Percentiles rank a stretch among this genome's conserved stretches.
These are phyloP conservation scores for Mamestra brassicae DNA, from an alignment of 2,888 invertebrate species.

Conservation along the genomic window DNA sequence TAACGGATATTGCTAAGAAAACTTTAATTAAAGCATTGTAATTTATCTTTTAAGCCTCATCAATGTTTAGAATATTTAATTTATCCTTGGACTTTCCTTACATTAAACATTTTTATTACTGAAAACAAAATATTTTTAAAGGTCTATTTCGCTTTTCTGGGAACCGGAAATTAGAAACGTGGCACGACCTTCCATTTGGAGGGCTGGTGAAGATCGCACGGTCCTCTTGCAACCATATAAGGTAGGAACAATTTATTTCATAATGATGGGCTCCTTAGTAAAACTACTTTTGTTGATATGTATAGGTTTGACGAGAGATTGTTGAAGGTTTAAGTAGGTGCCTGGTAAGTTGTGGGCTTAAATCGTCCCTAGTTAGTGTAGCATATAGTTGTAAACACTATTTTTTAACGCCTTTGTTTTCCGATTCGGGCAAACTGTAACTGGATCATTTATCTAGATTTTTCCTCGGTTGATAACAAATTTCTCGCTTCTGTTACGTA, in stretches of 20 bases:
- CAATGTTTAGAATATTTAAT: constrained; percentile 13
- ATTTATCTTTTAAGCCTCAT: neutral
- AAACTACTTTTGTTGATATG: neutral
- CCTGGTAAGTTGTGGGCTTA: neutral
- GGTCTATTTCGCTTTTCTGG: constrained; percentile 32
- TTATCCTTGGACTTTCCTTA: neutral
- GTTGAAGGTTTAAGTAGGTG: neutral
- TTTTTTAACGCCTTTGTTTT: too few species aligned
- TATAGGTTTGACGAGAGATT: neutral
- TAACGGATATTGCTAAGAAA: neutral
- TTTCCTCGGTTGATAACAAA: neutral
- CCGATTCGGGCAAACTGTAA: neutral
- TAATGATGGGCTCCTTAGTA: neutral
- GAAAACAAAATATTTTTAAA: constrained; percentile 35
- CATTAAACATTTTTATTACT: constrained; percentile 20
- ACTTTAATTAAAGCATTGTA: constrained; percentile 29
- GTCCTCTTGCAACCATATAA: constrained; percentile 13
- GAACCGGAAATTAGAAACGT: constrained; percentile 47
- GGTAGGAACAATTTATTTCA: neutral
- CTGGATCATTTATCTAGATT: neutral
- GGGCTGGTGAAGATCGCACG: constrained; percentile 8
- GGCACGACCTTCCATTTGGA: constrained; percentile 32
- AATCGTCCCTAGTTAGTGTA: neutral
- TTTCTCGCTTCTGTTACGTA: too few species aligned
- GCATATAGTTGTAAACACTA: too few species aligned